phyloP scores from a whole-genome alignment of 1,140 invertebrate genomes.

The Drosophila melanica region DNA sequence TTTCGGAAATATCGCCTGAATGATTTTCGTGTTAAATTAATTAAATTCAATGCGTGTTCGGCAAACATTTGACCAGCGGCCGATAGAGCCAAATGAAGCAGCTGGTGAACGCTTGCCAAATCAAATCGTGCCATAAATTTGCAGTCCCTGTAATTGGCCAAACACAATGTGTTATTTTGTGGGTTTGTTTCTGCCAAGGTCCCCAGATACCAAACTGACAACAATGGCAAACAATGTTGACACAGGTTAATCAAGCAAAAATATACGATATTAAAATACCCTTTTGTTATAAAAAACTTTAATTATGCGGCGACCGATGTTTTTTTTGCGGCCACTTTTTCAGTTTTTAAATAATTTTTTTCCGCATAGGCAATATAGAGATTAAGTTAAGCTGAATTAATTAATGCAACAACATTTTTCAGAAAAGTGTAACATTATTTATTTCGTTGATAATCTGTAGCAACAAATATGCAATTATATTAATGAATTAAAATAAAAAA shows the following conservation, averaged over 20 bases:
- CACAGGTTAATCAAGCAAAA: not conserved
- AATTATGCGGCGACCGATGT: not conserved
- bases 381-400: not conserved
- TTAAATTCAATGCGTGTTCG: slow-evolving; percentile 73
- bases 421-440: too few relatives aligned
- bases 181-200: slow-evolving; percentile 7
- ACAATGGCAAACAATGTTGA: slow-evolving; percentile 15
- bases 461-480: too few relatives aligned
- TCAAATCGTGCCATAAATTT: slow-evolving; percentile 73
- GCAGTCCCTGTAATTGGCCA: slow-evolving; percentile 53
- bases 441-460: too few relatives aligned
- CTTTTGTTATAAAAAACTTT: not conserved
- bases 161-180: slow-evolving; percentile 10
- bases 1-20: slow-evolving; percentile 73
- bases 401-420: too few relatives aligned
- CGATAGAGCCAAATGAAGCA: slow-evolving; percentile 44
- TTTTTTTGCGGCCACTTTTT: not conserved
- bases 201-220: not conserved
- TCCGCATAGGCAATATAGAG: not conserved
- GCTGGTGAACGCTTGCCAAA: slow-evolving; percentile 36
- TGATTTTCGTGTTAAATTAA: slow-evolving; percentile 81
- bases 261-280: not conserved
- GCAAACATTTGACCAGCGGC: slow-evolving; percentile 62
- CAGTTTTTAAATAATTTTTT: not conserved
- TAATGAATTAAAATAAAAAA: too few relatives aligned